Conservation (phyloP, 2,113 vertebrate genomes). For the Triplophysa siluroides region DNA sequence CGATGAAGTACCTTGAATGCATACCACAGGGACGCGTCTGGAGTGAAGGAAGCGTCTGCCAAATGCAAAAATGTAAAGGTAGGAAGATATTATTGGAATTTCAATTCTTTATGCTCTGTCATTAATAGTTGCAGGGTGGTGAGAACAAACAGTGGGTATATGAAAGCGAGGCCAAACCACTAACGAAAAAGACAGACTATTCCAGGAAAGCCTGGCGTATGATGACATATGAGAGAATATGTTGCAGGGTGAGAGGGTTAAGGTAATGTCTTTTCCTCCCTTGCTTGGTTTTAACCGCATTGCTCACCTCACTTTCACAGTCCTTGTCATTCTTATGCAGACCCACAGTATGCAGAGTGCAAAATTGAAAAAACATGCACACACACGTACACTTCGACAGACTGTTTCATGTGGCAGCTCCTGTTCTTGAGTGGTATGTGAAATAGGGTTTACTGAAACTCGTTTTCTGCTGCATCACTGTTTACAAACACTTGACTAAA, state of each 20-base stretch:
- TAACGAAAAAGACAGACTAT: neutral
- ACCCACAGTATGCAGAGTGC: slow-evolving; percentile 38
- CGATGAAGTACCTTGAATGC: too few relatives aligned
- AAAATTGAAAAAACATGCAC: slow-evolving; percentile 43
- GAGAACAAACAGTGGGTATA: neutral
- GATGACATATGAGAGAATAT: neutral
- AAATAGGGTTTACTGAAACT: slow-evolving; percentile 51
- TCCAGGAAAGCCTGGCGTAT: slow-evolving; percentile 39
- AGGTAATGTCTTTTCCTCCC: slow-evolving; percentile 25
- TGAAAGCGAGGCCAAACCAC: neutral
- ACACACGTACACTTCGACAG: neutral
- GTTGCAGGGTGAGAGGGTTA: slow-evolving; percentile 14
- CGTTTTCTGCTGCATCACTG: slow-evolving; percentile 52
- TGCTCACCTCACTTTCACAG: slow-evolving; percentile 22
- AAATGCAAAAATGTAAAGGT: too few relatives aligned
- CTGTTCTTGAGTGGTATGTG: slow-evolving; percentile 38
- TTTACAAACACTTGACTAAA: slow-evolving; percentile 48
- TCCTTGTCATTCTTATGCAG: slow-evolving; percentile 44
- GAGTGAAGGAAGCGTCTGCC: too few relatives aligned
- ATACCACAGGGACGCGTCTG: too few relatives aligned
- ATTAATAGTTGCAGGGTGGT: neutral
- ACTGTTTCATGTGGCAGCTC: slow-evolving; percentile 60
- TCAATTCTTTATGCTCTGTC: too few relatives aligned
- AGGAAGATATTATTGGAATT: neutral
- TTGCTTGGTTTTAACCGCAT: slow-evolving; percentile 46